Base-by-base conservation (phyloP, 2,888 invertebrate genomes). In the Candidula unifasciata region DNA sequence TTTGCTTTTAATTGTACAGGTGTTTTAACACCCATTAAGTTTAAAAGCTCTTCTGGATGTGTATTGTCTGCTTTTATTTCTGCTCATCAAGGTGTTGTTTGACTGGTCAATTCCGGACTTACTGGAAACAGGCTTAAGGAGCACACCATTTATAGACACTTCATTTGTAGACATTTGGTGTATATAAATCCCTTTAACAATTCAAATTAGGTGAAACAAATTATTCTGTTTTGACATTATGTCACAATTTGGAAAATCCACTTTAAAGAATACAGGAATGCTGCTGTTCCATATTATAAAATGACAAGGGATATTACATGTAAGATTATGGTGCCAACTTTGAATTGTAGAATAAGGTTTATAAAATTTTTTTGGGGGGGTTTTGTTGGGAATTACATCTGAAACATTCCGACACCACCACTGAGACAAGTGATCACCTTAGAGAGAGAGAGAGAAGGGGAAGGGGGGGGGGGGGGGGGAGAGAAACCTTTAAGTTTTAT, bases 1-100 rank as follows among this genome's bases (percentile, higher is more conserved):
- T 64, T 73, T 13, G 74, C 74, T 74, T 82, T 82, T 82, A 74
- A 82, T 74, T 82, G 60, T 82, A 64, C 60, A 64, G 82, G 82
- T 64, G 44, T 6, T 44, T 81, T 60, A 57, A 44, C 54, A 74
- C 82, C 82, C 82, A 64, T 74, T 73, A 74, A 82, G 69, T 66
- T 82, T 82, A 82, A 82, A 82, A 82, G 82, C 82, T 73, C 37
- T 64, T 71, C 71, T 27, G 71, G 66, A 18, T 10, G 66, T 78
- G 35, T 82, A 27, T 74, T 74, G 60, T 82, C 82, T 60, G 82
- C 57, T 37, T 74, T 82, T 44, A 57, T 35, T 82, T 74, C 82
- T 82, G 74, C 30, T 64, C 82, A 37, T 74, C 82, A 18, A 21
- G 64, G n/a, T 73, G 33, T 74, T 37, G 71, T 71, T 54, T 71